A percentile compares a stretch with the other conserved stretches of the same genome.
These are phyloP conservation scores for Campoletis raptor DNA, from an alignment of 2,888 invertebrate genomes.

Conservation along the genomic window DNA sequence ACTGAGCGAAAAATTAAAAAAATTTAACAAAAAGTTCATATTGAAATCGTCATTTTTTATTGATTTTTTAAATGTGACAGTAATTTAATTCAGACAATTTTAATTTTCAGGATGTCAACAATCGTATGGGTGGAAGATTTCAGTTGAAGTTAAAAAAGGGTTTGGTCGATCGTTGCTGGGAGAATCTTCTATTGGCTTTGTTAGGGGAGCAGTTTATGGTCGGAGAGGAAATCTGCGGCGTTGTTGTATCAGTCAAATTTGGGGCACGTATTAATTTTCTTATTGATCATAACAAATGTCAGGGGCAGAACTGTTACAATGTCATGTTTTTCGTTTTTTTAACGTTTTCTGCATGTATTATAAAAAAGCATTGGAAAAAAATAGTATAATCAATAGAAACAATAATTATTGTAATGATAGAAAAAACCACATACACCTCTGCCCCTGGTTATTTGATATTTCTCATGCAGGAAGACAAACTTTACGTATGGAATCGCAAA, in stretches of 20 bases:
- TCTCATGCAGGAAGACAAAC: conserved; percentile 93
- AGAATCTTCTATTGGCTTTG: conserved; percentile 99
- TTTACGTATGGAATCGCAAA: conserved; percentile 98
- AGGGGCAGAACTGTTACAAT: too few relatives aligned
- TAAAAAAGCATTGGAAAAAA: neutral
- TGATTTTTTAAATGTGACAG: neutral
- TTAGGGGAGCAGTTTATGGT: conserved; percentile 99
- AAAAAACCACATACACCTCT: neutral
- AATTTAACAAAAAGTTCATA: neutral
- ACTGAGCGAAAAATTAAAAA: too few relatives aligned
- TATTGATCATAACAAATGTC: neutral
- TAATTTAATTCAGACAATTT: neutral
- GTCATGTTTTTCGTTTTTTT: neutral
- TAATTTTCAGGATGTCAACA: conserved; percentile 92
- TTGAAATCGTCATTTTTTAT: neutral
- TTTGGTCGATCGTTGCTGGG: conserved; percentile 98
- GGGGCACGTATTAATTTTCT: conserved; percentile 87
- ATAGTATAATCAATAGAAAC: neutral
- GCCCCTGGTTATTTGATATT: neutral
- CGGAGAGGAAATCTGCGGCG: conserved; percentile 99
- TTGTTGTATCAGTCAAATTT: conserved; percentile 97
- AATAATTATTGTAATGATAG: neutral
- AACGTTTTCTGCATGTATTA: neutral
- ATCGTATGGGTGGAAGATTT: conserved; percentile 99
- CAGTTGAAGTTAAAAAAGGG: conserved; percentile 97